Base-by-base conservation (phyloP, 2,888 invertebrate species). In the Limnephilus rhombicus region DNA sequence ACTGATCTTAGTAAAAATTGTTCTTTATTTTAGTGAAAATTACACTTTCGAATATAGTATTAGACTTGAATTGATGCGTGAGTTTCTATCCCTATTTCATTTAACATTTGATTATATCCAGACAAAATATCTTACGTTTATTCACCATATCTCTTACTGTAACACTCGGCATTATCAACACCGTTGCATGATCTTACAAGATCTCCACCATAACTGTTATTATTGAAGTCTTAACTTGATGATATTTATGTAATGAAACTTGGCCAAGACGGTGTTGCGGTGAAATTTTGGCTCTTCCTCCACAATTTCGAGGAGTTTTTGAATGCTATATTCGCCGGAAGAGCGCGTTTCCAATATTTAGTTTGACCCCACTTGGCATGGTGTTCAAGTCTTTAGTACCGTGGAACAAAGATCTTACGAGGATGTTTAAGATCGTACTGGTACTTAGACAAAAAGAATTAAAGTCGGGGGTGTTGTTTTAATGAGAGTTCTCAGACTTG, bases 231-330 rank as follows among this genome's bases (percentile, higher is more conserved):
- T 92, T 92, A 90, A 87, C 92, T 91, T 45, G 90, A 86, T 80
- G 81, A 92, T 93, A 93, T 93, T 93, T 92, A 93, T 89, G 93
- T 92, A 91, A 86, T 85, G 86, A 91, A 92, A 93, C 90, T 93
- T 92, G 93, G 91, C 92, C 68, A n/a, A 80, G 83, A 81, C 85
- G 81, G 41, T 89, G 81, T 87, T 92, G 91, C 90, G 92, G 92
- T 91, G 85, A 90, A 93, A 93, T 90, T 92, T 93, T 92, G 91
- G 92, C 91, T 92, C 88, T 34, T 29, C 29, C 29, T 82, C 31
- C 37, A 18, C 80, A 85, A 81, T 85, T 85, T 85, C 89, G 53
- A 68, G 89, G 49, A 91, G 87, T 53, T 91, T 88, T 53, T 88
- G 91, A 91, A 80, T 81, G 82, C 86, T 86, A 13, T 90, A 81